Evolutionary conservation across 2,797 vertebrate species (phyloP).

Genomic region (Anolis apletophallus): DNA sequence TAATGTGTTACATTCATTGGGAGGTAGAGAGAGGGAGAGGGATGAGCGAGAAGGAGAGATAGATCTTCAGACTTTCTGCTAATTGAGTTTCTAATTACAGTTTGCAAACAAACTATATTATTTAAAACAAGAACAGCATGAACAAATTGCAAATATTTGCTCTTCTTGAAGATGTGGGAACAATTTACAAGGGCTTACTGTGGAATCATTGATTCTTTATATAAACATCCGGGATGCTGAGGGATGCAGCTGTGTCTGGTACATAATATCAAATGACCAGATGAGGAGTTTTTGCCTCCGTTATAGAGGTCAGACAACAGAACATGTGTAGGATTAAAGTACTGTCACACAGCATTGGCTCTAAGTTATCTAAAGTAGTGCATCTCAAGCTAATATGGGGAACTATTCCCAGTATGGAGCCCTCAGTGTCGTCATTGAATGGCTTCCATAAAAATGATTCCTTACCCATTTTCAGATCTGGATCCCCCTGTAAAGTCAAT

Average conservation of each 20-base stretch:
- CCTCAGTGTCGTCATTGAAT: too few relatives aligned
- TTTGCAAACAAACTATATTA: not conserved
- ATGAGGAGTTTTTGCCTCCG: constrained; percentile 30
- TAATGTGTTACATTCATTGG: not conserved
- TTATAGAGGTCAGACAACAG: not conserved
- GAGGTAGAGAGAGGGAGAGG: not conserved
- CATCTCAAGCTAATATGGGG: too few relatives aligned
- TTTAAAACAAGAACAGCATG: constrained; percentile 40
- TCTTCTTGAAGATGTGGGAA: constrained; percentile 50
- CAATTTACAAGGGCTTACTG: not conserved
- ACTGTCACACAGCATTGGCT: not conserved
- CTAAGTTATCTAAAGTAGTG: too few relatives aligned
- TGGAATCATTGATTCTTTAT: constrained; percentile 38
- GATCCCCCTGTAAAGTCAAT: too few relatives aligned
- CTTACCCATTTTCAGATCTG: too few relatives aligned
- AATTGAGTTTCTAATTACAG: not conserved
- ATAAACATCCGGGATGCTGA: constrained; percentile 61
- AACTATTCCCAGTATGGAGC: too few relatives aligned
- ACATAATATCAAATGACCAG: constrained; percentile 51
- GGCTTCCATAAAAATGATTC: too few relatives aligned
- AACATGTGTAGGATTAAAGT: constrained; percentile 31
- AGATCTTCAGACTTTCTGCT: not conserved
- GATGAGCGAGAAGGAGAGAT: accelerated
- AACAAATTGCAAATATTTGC: constrained; percentile 51
- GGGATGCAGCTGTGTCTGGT: constrained; percentile 49